These are phyloP conservation scores for Threskiornis aethiopicus DNA, from an alignment of 2,797 vertebrate species.

Conservation along the genomic window DNA sequence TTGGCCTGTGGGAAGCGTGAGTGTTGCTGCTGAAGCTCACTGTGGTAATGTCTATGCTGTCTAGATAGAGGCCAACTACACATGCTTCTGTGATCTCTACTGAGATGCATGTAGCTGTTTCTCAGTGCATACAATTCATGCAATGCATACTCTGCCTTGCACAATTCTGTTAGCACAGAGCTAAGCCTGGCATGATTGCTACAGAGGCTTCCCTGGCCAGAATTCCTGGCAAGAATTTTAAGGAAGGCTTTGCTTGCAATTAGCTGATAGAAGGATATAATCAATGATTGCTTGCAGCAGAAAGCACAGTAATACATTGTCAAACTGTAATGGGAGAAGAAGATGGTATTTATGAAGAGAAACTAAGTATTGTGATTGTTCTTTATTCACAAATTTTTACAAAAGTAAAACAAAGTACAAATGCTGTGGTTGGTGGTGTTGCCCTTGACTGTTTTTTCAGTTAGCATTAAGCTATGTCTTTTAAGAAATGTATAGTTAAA, in stretches of 20 bases:
- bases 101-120: not conserved
- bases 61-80: not conserved
- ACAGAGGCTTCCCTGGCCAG: not conserved
- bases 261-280: not conserved
- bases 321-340: not conserved
- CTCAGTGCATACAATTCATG: not conserved
- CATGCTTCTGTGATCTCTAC: rapidly evolving
- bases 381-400: not conserved
- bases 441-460: not conserved
- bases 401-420: not conserved
- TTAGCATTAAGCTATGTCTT: not conserved
- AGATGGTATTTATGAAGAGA: not conserved
- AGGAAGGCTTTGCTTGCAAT: not conserved
- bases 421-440: not conserved
- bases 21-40: not conserved
- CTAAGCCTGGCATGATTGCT: not conserved
- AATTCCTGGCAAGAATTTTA: not conserved
- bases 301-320: not conserved
- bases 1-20: not conserved
- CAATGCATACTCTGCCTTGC: not conserved
- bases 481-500: not conserved
- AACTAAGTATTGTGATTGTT: not conserved
- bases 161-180: not conserved
- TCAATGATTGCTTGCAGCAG: not conserved
- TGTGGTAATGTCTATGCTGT: not conserved